phyloP scores from a whole-genome alignment of 2,888 invertebrate species.

The Cheilosia variabilis region DNA sequence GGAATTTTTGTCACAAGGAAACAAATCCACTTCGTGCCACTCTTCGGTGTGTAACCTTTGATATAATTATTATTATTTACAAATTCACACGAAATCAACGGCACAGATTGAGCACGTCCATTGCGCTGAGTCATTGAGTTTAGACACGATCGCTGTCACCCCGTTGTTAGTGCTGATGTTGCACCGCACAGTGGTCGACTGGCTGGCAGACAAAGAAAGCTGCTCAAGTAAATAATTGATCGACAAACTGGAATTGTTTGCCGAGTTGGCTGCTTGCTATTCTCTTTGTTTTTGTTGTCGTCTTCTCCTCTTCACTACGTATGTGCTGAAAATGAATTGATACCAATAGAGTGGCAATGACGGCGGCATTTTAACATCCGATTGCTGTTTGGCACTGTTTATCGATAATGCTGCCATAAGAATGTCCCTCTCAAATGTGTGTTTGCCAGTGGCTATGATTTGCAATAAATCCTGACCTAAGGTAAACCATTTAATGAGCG shows the following conservation, averaged over 20 bases:
- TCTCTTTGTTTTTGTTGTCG: conserved; percentile 5
- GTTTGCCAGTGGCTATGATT: too few species aligned
- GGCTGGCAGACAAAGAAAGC: conserved; percentile 5
- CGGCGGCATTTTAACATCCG: not conserved
- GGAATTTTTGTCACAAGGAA: conserved; percentile 11
- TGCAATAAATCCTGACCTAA: conserved; percentile 41
- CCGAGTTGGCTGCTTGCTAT: not conserved
- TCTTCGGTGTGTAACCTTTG: not conserved
- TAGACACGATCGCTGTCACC: conserved; percentile 35
- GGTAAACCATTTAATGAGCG: not conserved
- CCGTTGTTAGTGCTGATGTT: conserved; percentile 23
- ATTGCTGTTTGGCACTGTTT: not conserved
- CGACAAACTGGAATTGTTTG: not conserved
- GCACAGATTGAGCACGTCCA: conserved; percentile 11
- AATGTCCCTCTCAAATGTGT: not conserved
- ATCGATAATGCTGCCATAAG: not conserved
- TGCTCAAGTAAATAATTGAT: conserved; percentile 15
- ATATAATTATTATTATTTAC: conserved; percentile 17
- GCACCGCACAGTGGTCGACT: not conserved
- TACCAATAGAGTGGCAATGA: conserved; percentile 8
- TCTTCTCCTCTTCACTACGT: not conserved
- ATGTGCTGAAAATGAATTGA: conserved; percentile 32
- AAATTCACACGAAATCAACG: conserved; percentile 13
- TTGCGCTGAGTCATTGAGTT: conserved; percentile 46
- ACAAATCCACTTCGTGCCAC: conserved; percentile 1